A percentile compares a stretch with the other conserved stretches of the same genome.
Conservation (phyloP, 2,797 vertebrate species). For the Poeciliopsis gracilis region DNA sequence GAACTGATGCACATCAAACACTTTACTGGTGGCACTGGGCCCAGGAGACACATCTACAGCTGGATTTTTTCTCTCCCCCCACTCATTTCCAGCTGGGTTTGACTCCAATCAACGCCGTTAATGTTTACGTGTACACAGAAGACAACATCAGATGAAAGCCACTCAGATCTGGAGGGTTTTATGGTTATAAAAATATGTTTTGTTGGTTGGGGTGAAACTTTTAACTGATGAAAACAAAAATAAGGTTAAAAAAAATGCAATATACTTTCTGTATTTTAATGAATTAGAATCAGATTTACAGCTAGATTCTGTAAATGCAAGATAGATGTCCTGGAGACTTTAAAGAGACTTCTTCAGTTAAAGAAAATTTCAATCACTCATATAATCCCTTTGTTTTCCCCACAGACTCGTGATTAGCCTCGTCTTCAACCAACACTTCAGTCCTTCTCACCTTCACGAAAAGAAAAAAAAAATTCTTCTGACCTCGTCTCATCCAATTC, state of each 20-base stretch:
- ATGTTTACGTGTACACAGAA: not conserved
- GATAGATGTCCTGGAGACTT: not conserved
- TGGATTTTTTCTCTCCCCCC: not conserved
- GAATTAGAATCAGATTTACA: not conserved
- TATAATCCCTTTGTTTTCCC: not conserved
- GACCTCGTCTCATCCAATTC: not conserved
- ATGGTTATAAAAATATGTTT: not conserved
- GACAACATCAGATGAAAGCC: not conserved
- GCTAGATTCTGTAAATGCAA: not conserved
- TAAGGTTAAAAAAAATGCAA: not conserved
- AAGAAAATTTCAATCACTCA: not conserved
- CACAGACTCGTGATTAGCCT: not conserved
- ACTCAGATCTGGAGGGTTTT: too few species aligned
- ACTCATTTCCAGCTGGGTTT: not conserved
- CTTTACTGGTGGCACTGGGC: constrained; percentile 1
- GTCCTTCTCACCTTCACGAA: constrained; percentile 21
- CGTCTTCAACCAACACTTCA: not conserved
- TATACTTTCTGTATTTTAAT: not conserved
- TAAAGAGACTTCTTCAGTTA: not conserved
- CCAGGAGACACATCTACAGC: not conserved
- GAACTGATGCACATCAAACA: not conserved
- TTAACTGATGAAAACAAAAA: not conserved
- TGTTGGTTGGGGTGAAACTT: not conserved
- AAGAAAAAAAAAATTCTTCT: not conserved
- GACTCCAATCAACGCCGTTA: not conserved